These are phyloP conservation scores for Lepas anatifera DNA, from an alignment of 2,888 invertebrate species.

Conservation along the genomic window DNA sequence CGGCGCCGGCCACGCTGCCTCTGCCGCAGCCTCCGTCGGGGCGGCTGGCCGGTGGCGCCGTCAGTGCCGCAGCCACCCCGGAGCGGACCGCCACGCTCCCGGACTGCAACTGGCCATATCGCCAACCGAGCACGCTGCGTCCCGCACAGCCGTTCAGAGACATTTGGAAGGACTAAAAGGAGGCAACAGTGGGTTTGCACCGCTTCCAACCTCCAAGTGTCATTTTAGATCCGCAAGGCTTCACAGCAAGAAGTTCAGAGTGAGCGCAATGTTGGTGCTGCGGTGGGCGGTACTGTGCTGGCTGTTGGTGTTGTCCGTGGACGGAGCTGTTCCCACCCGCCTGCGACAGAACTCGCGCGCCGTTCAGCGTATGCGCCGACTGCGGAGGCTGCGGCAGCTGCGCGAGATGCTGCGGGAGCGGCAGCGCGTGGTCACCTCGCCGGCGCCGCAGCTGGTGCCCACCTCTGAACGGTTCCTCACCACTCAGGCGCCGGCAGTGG, in stretches of 20 bases:
- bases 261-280: too few relatives aligned
- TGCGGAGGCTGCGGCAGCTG: background rate
- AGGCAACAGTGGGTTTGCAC: too few relatives aligned
- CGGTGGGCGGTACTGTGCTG: too few relatives aligned
- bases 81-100: background rate
- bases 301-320: background rate
- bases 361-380: background rate
- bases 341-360: background rate
- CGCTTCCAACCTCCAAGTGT: too few relatives aligned
- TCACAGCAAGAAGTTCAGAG: too few relatives aligned
- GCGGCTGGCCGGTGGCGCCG: background rate
- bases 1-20: background rate
- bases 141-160: too few relatives aligned
- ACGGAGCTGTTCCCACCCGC: background rate
- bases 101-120: too few relatives aligned
- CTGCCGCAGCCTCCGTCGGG: background rate
- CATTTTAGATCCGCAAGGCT: too few relatives aligned
- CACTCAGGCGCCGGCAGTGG: conserved; percentile 15
- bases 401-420: background rate
- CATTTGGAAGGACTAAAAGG: too few relatives aligned
- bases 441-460: conserved; percentile 18
- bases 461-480: too few relatives aligned
- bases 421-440: background rate
- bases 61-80: too few relatives aligned
- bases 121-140: too few relatives aligned